These are phyloP conservation scores for Coremacera marginata DNA, from an alignment of 2,888 invertebrate genomes.

Conservation along the genomic window DNA sequence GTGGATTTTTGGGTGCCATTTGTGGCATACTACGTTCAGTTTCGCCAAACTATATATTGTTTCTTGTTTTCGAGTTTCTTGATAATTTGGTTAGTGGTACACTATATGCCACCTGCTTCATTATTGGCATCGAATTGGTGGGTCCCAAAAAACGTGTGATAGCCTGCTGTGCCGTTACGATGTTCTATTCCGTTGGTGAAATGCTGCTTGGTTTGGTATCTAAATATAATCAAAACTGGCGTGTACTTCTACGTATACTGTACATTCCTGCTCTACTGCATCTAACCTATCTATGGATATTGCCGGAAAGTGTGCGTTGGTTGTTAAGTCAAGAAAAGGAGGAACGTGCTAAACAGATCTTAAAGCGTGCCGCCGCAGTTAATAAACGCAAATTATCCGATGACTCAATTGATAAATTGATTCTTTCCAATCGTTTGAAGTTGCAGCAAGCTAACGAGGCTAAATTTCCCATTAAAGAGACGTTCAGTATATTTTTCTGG, in stretches of 20 bases:
- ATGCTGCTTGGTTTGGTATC: conserved; percentile 77
- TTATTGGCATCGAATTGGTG: conserved; percentile 82
- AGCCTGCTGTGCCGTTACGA: conserved; percentile 78
- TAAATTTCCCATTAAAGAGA: conserved; percentile 62
- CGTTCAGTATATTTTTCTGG: conserved; percentile 62
- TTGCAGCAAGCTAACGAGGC: conserved; percentile 57
- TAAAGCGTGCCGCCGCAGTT: conserved; percentile 75
- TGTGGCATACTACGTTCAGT: conserved; percentile 79
- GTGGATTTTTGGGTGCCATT: conserved; percentile 73
- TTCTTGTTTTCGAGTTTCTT: conserved; percentile 78
- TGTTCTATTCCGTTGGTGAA: conserved; percentile 80
- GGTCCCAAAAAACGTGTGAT: conserved; percentile 80
- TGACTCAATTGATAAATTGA: conserved; percentile 68
- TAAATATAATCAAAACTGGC: conserved; percentile 78
- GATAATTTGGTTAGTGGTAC: conserved; percentile 80
- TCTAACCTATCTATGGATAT: conserved; percentile 76
- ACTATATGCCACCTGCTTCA: conserved; percentile 79
- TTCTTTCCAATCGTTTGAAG: conserved; percentile 59
- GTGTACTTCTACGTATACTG: conserved; percentile 74
- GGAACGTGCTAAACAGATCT: conserved; percentile 72
- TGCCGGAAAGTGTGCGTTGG: conserved; percentile 84
- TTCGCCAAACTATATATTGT: conserved; percentile 78
- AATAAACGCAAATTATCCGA: conserved; percentile 74
- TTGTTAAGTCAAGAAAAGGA: conserved; percentile 75
- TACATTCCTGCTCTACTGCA: conserved; percentile 79